These are phyloP conservation scores for Microtus oregoni DNA, from an alignment of 2,113 vertebrate species.

Conservation along the genomic window DNA sequence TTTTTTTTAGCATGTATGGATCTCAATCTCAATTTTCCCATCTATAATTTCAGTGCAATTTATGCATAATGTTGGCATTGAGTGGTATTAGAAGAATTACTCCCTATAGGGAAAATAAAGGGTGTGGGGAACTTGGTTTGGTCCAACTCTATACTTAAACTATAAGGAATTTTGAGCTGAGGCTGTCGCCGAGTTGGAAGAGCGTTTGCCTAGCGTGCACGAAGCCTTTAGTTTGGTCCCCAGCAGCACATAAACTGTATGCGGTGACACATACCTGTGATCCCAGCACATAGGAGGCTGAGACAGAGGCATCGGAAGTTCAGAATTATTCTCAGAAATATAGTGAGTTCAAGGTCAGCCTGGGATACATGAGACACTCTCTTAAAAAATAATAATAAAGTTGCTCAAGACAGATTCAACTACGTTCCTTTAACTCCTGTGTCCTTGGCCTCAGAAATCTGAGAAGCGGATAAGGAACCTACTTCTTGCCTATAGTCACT, in stretches of 20 bases:
- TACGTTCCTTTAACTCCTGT: not conserved
- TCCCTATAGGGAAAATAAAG: not conserved
- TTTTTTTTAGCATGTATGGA: not conserved
- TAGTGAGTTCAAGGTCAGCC: not conserved
- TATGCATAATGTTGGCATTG: not conserved
- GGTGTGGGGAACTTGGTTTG: not conserved
- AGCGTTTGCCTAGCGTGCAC: not conserved
- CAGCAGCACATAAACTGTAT: not conserved
- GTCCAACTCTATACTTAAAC: constrained; percentile 28
- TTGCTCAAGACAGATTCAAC: not conserved
- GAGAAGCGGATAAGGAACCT: not conserved
- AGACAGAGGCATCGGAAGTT: not conserved
- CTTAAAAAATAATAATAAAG: not conserved
- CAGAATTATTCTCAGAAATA: not conserved
- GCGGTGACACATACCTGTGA: not conserved
- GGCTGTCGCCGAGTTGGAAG: not conserved
- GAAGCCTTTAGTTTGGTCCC: not conserved
- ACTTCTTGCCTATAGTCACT: not conserved
- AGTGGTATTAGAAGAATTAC: not conserved
- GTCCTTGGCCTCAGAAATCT: not conserved
- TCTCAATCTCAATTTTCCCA: not conserved
- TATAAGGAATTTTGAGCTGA: not conserved
- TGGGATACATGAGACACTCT: not conserved
- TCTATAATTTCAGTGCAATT: not conserved
- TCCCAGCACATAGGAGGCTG: not conserved